These are phyloP conservation scores for Zaprionus ghesquierei DNA, from an alignment of 1,140 invertebrate species.

Conservation along the genomic window DNA sequence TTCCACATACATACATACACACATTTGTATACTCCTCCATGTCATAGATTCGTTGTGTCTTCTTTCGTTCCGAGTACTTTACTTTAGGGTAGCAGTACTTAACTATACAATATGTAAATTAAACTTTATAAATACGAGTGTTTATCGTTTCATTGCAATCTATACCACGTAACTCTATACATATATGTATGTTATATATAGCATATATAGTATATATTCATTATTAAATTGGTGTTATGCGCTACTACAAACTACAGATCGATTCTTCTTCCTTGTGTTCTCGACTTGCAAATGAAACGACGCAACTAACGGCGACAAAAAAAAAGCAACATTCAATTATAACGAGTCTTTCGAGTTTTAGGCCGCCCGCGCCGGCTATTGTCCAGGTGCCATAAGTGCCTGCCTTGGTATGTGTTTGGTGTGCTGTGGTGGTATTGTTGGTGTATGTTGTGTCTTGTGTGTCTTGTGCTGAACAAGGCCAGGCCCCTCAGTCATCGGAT, in stretches of 20 bases:
- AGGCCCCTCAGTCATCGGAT: slow-evolving; percentile 51
- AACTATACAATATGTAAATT: slow-evolving; percentile 29
- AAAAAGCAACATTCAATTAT: slow-evolving; percentile 43
- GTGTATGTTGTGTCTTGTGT: background rate
- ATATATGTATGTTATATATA: slow-evolving; percentile 23
- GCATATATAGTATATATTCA: slow-evolving; percentile 35
- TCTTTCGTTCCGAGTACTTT: slow-evolving; percentile 22
- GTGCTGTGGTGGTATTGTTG: background rate
- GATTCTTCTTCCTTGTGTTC: background rate
- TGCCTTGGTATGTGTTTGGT: slow-evolving; percentile 15
- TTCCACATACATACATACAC: background rate
- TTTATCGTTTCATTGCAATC: slow-evolving; percentile 22
- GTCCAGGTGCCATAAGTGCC: slow-evolving; percentile 20
- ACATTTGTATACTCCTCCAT: background rate
- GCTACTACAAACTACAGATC: slow-evolving; percentile 34
- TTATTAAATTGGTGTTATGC: slow-evolving; percentile 68
- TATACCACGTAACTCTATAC: slow-evolving; percentile 6
- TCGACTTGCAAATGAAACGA: background rate
- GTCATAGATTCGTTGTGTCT: slow-evolving; percentile 13
- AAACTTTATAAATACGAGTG: slow-evolving; percentile 9
- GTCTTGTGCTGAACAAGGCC: background rate
- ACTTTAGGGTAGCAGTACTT: slow-evolving; percentile 36
- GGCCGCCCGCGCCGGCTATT: slow-evolving; percentile 27
- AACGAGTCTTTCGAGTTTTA: slow-evolving; percentile 58
- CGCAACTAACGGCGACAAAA: slow-evolving; percentile 17